Percentiles rank a stretch among this genome's conserved stretches.
Conservation (phyloP, 2,888 invertebrate species). For the Pyrrhosoma nymphula region DNA sequence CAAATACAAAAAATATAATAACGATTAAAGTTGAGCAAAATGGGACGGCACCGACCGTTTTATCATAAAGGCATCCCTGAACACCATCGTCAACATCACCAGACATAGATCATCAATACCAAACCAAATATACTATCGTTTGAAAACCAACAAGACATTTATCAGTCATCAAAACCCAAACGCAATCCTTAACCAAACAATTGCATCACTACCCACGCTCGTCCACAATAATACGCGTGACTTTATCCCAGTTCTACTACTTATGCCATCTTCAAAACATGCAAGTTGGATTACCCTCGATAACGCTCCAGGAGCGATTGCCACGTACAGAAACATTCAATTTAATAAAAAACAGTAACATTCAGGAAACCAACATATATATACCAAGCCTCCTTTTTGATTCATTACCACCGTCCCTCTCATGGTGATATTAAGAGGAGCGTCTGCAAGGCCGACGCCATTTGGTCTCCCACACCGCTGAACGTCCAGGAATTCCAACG, state of each 20-base stretch:
- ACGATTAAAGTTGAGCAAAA: constrained; percentile 24
- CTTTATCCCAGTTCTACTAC: background rate
- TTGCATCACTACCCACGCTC: background rate
- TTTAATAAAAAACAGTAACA: background rate
- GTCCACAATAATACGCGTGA: background rate
- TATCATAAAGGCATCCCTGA: background rate
- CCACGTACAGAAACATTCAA: background rate
- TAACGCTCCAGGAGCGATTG: background rate
- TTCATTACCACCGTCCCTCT: background rate
- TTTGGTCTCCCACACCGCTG: background rate
- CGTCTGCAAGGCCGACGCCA: background rate
- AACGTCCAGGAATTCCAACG: background rate
- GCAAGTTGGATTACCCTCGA: background rate
- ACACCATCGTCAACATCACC: background rate
- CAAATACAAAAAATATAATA: background rate
- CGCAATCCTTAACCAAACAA: background rate
- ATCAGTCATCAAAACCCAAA: background rate
- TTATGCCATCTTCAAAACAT: background rate
- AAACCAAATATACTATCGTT: background rate
- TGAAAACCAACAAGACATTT: background rate
- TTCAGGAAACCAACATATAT: background rate
- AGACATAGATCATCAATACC: background rate
- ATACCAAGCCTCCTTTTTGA: background rate
- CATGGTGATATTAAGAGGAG: background rate
- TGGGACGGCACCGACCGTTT: background rate